These are phyloP conservation scores for Cynodonichthys magdalenae DNA, from an alignment of 2,797 vertebrate species.

Conservation along the genomic window DNA sequence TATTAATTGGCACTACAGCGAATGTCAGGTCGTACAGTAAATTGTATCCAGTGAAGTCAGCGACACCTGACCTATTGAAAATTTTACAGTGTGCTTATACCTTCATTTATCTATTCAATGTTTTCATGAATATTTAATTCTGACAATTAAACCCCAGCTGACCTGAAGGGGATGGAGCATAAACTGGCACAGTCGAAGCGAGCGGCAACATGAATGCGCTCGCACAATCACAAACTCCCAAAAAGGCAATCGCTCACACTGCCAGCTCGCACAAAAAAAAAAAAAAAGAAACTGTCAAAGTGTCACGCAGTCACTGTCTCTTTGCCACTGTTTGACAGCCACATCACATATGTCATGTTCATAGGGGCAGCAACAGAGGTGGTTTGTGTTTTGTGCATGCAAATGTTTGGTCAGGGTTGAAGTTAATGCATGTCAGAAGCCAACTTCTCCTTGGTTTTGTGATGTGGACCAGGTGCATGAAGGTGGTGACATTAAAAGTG, in stretches of 20 bases:
- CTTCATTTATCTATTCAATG: slow-evolving; percentile 84
- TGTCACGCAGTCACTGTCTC: slow-evolving; percentile 59
- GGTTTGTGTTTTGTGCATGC: slow-evolving; percentile 70
- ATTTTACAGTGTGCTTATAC: slow-evolving; percentile 83
- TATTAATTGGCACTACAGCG: slow-evolving; percentile 81
- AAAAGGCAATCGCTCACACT: slow-evolving; percentile 23
- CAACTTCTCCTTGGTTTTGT: slow-evolving; percentile 63
- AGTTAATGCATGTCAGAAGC: slow-evolving; percentile 69
- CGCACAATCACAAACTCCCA: slow-evolving; percentile 33
- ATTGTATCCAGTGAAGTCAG: slow-evolving; percentile 79
- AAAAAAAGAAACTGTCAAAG: slow-evolving; percentile 50
- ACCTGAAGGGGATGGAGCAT: slow-evolving; percentile 66
- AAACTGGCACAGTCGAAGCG: slow-evolving; percentile 58
- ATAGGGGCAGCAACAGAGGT: slow-evolving; percentile 52
- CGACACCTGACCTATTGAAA: slow-evolving; percentile 84
- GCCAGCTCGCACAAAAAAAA: neutral
- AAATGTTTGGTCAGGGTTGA: slow-evolving; percentile 71
- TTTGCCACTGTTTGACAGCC: slow-evolving; percentile 54
- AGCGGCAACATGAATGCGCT: slow-evolving; percentile 50
- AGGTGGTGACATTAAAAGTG: slow-evolving; percentile 16
- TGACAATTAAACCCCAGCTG: slow-evolving; percentile 83
- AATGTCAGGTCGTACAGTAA: slow-evolving; percentile 80
- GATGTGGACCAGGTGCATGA: slow-evolving; percentile 34
- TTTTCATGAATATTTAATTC: slow-evolving; percentile 85
- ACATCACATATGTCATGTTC: slow-evolving; percentile 69